Evolutionary conservation across 2,113 vertebrate genomes (phyloP), one percentile per base, ranked within the genome.

Genomic region (Ranitomeya variabilis): DNA sequence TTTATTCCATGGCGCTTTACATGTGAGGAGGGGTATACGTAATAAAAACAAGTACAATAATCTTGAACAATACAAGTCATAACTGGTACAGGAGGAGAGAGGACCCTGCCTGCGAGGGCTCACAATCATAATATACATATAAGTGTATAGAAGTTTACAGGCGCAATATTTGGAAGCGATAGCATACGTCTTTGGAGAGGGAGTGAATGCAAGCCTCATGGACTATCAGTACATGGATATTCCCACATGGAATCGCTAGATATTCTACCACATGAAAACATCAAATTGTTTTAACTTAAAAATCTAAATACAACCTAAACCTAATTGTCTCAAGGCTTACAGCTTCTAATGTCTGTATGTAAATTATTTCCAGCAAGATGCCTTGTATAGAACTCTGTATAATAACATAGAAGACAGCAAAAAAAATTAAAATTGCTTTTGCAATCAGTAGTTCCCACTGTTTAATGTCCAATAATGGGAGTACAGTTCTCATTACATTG

Each of bases 381-480:
- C 64, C 83, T 88, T 83, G 21, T 4, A 88, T 57, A 26, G 23
- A 74, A 19, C 73, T n/a, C 37, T 66, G 80, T 74, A 82, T 84
- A 26, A 85, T 84, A 79, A 85, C 55, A 26, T 16, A 67, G 51
- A 26, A 9, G 45, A 31, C 16, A 55, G 87, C 59, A 83, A 88
- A 64, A 83, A 51, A 31, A 62, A 62, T n/a, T 55, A 54, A 55
- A 79, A 62, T 31, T 51, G 67, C 80, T 84, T 62, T 79, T 69
- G 82, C 37, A 89, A 89, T 89, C 87, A 69, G 71, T 69, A 57
- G 60, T 85, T 85, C 87, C 87, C 73, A 89, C 87, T 89, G 87
- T 85, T 89, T 89, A 89, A 89, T 89, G 87, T 79, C 82, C 87
- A 89, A 77, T 85, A 89, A 89, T 85, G 74, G 82, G 87, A 89